Percentiles rank a stretch among this genome's conserved stretches.
These are phyloP conservation scores for Amphilophus citrinellus DNA, from an alignment of 2,113 vertebrate species.

Conservation along the genomic window DNA sequence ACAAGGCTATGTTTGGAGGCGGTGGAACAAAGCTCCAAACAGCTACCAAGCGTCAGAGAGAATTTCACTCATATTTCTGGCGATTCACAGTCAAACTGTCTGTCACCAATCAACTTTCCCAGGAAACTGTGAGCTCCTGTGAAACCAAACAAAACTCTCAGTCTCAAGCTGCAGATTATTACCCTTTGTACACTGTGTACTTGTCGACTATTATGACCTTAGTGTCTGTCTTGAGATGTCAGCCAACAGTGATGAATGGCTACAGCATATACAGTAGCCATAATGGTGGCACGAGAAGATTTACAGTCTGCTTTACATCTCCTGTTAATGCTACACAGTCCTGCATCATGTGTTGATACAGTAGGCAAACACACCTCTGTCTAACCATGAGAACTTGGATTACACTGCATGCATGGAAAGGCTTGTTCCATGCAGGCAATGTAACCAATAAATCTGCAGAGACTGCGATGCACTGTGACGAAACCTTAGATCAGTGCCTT, in stretches of 20 bases:
- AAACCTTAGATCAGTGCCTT: not conserved
- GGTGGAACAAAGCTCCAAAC: not conserved
- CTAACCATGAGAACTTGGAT: not conserved
- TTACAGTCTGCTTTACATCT: conserved; percentile 24
- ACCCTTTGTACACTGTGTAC: not conserved
- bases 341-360: conserved; percentile 46
- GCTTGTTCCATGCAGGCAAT: conserved; percentile 7
- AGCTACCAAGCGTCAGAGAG: not conserved
- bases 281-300: conserved; percentile 18
- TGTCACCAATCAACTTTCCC: conserved; percentile 49
- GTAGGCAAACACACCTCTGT: conserved; percentile 42
- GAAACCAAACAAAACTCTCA: conserved; percentile 39
- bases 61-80: conserved; percentile 36
- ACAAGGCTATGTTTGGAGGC: conserved; percentile 28
- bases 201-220: not conserved
- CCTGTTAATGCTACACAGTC: conserved; percentile 43
- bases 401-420: not conserved
- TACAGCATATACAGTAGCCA: not conserved
- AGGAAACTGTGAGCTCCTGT: conserved; percentile 9
- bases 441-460: conserved; percentile 41
- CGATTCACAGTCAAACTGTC: conserved; percentile 32
- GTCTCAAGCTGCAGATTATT: conserved; percentile 10
- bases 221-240: conserved; percentile 4
- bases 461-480: not conserved
- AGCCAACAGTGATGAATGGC: conserved; percentile 30